A percentile compares a stretch with the other conserved stretches of the same genome.
These are phyloP conservation scores for Zosterops pallidus DNA, from an alignment of 2,113 vertebrate genomes.

Conservation along the genomic window DNA sequence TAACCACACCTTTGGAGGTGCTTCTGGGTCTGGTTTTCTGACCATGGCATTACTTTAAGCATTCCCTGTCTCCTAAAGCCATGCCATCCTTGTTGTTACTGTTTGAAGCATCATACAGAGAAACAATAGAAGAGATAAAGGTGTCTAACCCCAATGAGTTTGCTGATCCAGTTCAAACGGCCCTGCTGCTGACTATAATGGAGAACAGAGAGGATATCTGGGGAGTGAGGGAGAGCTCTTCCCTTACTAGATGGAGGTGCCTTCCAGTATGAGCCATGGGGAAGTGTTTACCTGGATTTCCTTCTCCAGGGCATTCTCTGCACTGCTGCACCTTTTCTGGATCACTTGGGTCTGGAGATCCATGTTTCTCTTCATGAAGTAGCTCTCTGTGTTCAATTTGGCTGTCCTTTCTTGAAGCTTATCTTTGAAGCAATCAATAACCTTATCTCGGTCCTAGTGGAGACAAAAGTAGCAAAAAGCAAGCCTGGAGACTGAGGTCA, in stretches of 20 bases:
- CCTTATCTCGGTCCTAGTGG: slow-evolving; percentile 65
- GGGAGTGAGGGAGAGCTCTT: background rate
- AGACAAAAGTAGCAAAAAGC: background rate
- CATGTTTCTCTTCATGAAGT: slow-evolving; percentile 72
- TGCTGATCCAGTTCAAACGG: background rate
- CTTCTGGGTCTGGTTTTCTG: background rate
- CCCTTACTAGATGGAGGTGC: background rate
- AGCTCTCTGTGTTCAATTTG: slow-evolving; percentile 69
- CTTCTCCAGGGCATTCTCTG: slow-evolving; percentile 70
- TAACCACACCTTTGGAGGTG: background rate
- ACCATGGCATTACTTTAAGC: background rate
- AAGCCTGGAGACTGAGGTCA: background rate
- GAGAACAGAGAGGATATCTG: background rate
- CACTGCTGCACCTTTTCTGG: slow-evolving; percentile 70
- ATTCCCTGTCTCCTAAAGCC: background rate
- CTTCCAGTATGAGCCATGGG: background rate
- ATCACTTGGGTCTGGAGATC: slow-evolving; percentile 77
- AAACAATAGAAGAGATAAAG: background rate
- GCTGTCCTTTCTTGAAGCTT: slow-evolving; percentile 78
- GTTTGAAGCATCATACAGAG: background rate
- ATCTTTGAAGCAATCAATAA: slow-evolving; percentile 75
- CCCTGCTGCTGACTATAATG: background rate
- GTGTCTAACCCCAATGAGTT: background rate
- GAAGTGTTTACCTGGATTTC: slow-evolving; percentile 69
- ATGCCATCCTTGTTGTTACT: background rate